Evolutionary conservation across 2,888 invertebrate genomes (phyloP), one percentile per base, ranked within the genome.

Genomic region (Hyppa rectilinea): DNA sequence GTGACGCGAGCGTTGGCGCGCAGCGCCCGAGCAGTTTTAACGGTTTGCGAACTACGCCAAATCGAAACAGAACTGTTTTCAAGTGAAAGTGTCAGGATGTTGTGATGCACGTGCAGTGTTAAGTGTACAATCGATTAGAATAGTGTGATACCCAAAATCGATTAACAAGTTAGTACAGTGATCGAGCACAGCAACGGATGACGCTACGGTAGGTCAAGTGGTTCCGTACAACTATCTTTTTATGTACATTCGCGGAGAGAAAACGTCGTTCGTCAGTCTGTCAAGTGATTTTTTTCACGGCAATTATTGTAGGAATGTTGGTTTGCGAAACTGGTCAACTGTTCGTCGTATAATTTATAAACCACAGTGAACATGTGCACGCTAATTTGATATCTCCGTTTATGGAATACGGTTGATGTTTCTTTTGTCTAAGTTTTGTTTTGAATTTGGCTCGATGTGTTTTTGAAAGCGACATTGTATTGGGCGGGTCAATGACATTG

Each of bases 41-140:
- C 91, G 92, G 87, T 92, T 91, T 85, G 84, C 29, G 50, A 78
- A 76, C 53, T 67, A 77, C 73, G 75, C 77, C 82, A 90, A 92
- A 91, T 89, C 93, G 92, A 92, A 78, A 90, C 87, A 92, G 92
- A 91, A 91, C 92, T 90, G 89, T 87, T 89, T 87, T 84, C 70
- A 76, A 94, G 94, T 94, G 94, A 94, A 94, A 94, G 94, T 94
- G 92, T 85, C 84, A 87, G 86, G 83, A 88, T 87, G 83, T 85
- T 88, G 87, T 89, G 86, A 87, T 89, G 40, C 76, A 80, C 78
- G 89, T 86, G 85, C 81, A 85, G 86, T 89, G 88, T 83, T 71
- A 72, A 83, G 85, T 86, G 82, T 84, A 73, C 71, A 71, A 71
- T 76, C 69, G 66, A 78, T 80, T 79, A 63, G 65, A 78, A 67